A percentile compares a stretch with the other conserved stretches of the same genome.
Conservation (phyloP, 2,888 invertebrate genomes). For the Epinotia brunnichana region DNA sequence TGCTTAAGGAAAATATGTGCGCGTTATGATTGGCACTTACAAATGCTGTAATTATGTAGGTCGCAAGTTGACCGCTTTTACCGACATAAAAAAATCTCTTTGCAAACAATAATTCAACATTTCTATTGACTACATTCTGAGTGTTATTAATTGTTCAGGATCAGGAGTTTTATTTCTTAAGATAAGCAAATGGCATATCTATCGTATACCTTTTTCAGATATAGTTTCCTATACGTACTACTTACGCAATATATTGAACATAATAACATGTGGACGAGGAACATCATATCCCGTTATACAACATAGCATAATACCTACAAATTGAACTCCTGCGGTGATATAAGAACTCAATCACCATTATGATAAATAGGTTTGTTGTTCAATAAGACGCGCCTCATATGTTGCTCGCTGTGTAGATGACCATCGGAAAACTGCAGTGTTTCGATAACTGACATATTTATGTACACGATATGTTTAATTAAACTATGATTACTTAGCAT, state of each 20-base stretch:
- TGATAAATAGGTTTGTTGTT: not conserved
- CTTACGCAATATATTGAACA: not conserved
- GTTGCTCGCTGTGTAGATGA: not conserved
- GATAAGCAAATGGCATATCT: no score
- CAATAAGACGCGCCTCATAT: not conserved
- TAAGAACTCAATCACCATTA: constrained; percentile 13
- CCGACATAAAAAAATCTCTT: not conserved
- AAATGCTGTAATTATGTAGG: constrained; percentile 2
- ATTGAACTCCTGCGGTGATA: not conserved
- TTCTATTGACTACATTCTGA: not conserved
- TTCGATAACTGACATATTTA: no score
- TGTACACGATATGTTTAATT: no score
- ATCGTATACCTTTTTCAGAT: not conserved
- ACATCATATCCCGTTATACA: not conserved
- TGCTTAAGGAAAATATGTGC: constrained; percentile 18
- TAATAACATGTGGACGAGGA: not conserved
- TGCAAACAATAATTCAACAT: not conserved
- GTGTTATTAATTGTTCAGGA: no score
- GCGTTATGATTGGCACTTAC: constrained; percentile 1
- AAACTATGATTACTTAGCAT: no score
- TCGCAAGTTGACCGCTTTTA: constrained; percentile 3
- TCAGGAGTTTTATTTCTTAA: no score
- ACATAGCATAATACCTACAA: not conserved
- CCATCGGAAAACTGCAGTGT: not conserved
- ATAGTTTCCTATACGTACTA: not conserved